Percentiles rank a stretch among this genome's conserved stretches.
Evolutionary conservation across 2,888 invertebrate genomes (phyloP).

Genomic region (Anorthoa munda): DNA sequence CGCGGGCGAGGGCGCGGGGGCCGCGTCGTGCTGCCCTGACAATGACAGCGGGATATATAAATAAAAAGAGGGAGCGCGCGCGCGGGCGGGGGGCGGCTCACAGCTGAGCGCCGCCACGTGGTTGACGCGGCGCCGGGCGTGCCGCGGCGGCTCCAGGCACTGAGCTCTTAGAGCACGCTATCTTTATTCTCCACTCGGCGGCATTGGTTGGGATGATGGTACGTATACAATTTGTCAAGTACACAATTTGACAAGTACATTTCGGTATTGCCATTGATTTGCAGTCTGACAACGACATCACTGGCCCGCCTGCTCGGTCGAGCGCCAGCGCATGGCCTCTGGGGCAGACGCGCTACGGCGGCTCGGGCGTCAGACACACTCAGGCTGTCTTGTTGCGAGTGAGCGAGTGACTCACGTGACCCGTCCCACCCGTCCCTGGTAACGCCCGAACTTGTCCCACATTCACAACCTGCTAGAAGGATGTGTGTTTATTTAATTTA

Average conservation of each 20-base stretch:
- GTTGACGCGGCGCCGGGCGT: neutral
- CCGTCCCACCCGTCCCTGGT: no score
- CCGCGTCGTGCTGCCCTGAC: constrained; percentile 36
- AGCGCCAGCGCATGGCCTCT: no score
- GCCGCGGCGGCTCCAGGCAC: neutral
- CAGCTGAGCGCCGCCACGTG: no score
- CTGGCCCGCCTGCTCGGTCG: neutral
- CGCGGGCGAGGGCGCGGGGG: neutral
- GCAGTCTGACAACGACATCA: neutral
- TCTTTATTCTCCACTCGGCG: neutral
- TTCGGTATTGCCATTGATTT: neutral
- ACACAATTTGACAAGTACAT: neutral
- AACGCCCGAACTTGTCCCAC: no score
- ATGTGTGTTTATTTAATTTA: neutral
- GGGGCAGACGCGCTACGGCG: no score
- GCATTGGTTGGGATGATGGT: neutral
- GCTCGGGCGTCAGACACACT: no score
- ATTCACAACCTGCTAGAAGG: neutral
- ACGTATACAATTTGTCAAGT: neutral
- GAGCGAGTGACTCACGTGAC: no score
- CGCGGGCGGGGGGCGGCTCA: neutral
- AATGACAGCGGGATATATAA: constrained; percentile 32
- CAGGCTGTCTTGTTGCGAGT: no score
- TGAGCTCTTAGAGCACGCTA: neutral
- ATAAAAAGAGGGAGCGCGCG: constrained; percentile 22